Evolutionary conservation across 2,797 vertebrate species (phyloP).

Genomic region (Neosilurus mollespiculum): DNA sequence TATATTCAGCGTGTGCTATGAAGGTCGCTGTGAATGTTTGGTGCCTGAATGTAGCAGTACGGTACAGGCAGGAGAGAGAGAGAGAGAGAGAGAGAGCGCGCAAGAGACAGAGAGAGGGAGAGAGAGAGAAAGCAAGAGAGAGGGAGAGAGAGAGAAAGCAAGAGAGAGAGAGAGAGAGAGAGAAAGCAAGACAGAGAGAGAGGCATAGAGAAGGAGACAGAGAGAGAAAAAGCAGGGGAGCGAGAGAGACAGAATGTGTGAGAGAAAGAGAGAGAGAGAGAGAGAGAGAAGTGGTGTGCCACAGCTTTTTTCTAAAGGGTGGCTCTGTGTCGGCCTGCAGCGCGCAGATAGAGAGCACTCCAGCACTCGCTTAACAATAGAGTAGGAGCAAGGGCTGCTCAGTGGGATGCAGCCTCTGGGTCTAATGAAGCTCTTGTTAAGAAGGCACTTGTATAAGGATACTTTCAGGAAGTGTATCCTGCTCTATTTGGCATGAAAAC

Average conservation of each 20-base stretch:
- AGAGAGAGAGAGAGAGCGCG: too few relatives aligned
- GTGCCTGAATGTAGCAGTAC: not conserved
- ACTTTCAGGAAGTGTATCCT: not conserved
- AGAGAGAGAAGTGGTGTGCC: not conserved
- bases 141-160: too few relatives aligned
- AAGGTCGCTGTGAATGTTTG: conserved; percentile 1
- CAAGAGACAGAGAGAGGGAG: too few relatives aligned
- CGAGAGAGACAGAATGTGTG: not conserved
- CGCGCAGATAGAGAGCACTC: conserved; percentile 12
- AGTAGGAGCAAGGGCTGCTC: conserved; percentile 6
- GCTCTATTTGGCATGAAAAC: not conserved
- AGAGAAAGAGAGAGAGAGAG: not conserved
- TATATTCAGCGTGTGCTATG: not conserved
- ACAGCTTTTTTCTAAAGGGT: not conserved
- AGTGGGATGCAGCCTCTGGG: not conserved
- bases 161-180: too few relatives aligned
- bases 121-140: too few relatives aligned
- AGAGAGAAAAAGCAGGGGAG: too few relatives aligned
- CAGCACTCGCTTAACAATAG: not conserved
- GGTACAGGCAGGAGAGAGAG: not conserved
- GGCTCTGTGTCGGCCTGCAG: not conserved
- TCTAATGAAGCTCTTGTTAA: conserved; percentile 19
- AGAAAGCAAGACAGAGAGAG: too few relatives aligned
- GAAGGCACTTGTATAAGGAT: conserved; percentile 13
- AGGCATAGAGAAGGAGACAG: too few relatives aligned